These are phyloP conservation scores for Drosophila malerkotliana DNA, from an alignment of 1,140 invertebrate species.

Conservation along the genomic window DNA sequence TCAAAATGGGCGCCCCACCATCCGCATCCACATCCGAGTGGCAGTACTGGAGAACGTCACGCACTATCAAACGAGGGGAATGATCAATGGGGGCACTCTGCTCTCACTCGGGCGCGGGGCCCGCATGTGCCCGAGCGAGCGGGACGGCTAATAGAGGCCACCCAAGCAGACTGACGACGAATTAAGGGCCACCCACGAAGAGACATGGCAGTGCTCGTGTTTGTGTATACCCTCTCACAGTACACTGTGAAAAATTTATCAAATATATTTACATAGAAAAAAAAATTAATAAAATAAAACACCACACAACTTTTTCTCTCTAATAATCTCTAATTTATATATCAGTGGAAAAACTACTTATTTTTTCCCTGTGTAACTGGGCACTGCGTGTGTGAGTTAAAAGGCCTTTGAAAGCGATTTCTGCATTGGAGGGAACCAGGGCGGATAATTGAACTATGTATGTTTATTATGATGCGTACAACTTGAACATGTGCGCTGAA, in stretches of 20 bases:
- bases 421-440: constrained; percentile 44
- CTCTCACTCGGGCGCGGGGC: constrained; percentile 6
- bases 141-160: constrained; percentile 60
- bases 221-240: constrained; percentile 11
- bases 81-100: constrained; percentile 74
- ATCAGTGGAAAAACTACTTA: too few relatives aligned
- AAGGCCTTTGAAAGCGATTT: constrained; percentile 63
- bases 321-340: not conserved
- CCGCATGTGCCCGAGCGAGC: constrained; percentile 10
- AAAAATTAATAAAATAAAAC: not conserved
- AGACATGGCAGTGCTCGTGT: constrained; percentile 29
- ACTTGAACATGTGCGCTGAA: constrained; percentile 65
- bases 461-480: constrained; percentile 32
- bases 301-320: too few relatives aligned
- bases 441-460: constrained; percentile 53
- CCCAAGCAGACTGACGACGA: constrained; percentile 65
- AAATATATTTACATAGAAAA: too few relatives aligned
- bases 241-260: constrained; percentile 13
- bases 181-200: constrained; percentile 74
- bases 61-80: constrained; percentile 76
- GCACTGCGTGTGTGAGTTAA: constrained; percentile 27
- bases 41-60: constrained; percentile 63
- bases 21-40: too few relatives aligned
- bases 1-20: constrained; percentile 57
- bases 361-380: not conserved